Base-by-base conservation (phyloP, 2,113 vertebrate species). In the Turdus rufiventris region DNA sequence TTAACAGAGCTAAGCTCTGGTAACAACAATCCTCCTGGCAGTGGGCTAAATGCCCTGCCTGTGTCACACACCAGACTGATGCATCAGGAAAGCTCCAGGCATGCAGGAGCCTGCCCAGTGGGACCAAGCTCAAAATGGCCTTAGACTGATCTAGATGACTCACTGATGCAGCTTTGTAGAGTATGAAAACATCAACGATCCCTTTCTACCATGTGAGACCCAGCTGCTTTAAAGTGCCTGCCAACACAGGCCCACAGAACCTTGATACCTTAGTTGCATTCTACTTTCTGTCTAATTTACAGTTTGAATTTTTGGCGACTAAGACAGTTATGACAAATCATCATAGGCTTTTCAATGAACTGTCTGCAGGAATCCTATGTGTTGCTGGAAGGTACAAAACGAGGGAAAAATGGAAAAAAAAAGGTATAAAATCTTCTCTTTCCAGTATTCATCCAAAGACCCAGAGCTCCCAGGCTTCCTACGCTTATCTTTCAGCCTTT, bases 81-180 rank as follows among this genome's bases (percentile, higher is more conserved):
- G 18, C 53, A 51, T 56, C 58, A 62, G 48, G 9, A 28, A 21
- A 19, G 17, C 13, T 51, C n/a, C 1, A 6, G 33, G 65, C 0
- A 3, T 11, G 6, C 40, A 78, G 20, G 5, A 68, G 3, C 3
- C 7, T 0, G 0, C 9, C 4, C 2, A 5, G 7, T 34, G 21
- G 4, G 6, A 81, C 21, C 21, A 65, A 60, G 29, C 43, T 66
- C 47, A 40, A 58, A 76, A 80, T 20, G 36, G 43, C 48, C 36
- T 62, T 81, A 67, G 47, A 8, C 45, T 38, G 14, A 43, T 74
- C 51, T 53, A 56, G n/a, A 7, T 10, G 18, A 31, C 31, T 72
- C 36, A 14, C 13, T 42, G 58, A 57, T 54, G 14, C 26, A 58
- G 47, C 25, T 70, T 88, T 63, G 19, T 33, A 40, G 38, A 50